These are phyloP conservation scores for Sepioteuthis lessoniana DNA, from an alignment of 2,888 invertebrate species.

Conservation along the genomic window DNA sequence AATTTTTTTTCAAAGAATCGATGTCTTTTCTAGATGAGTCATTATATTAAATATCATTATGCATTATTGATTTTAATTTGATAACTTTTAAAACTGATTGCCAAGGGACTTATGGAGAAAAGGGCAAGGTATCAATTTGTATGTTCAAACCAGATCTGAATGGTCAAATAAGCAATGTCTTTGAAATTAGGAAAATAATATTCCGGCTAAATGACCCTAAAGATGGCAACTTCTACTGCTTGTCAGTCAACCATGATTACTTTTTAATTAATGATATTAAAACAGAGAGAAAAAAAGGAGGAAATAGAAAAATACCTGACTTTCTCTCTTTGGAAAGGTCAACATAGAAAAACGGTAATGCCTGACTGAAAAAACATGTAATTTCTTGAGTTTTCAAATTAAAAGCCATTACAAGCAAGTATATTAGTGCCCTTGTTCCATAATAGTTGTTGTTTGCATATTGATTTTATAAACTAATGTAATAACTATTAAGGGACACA, in stretches of 20 bases:
- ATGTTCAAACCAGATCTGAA: neutral
- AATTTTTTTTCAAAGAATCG: neutral
- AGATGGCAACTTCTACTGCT: neutral
- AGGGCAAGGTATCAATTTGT: neutral
- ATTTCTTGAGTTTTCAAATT: neutral
- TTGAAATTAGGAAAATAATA: neutral
- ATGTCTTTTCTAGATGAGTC: neutral
- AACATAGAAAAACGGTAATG: neutral
- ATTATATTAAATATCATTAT: neutral
- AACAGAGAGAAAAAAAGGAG: neutral
- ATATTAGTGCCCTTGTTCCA: neutral
- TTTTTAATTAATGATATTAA: constrained; percentile 11
- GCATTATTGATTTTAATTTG: neutral
- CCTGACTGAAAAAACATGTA: neutral
- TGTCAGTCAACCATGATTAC: neutral
- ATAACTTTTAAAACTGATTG: neutral
- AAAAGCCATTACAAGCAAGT: neutral
- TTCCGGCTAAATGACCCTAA: neutral
- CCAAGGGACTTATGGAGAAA: neutral
- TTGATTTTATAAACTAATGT: no score
- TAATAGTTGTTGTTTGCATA: no score
- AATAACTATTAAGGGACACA: no score
- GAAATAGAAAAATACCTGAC: neutral
- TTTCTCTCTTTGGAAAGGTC: neutral
- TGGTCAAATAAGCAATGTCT: neutral